Evolutionary conservation across 2,113 vertebrate species (phyloP).

Genomic region (Martes martes): DNA sequence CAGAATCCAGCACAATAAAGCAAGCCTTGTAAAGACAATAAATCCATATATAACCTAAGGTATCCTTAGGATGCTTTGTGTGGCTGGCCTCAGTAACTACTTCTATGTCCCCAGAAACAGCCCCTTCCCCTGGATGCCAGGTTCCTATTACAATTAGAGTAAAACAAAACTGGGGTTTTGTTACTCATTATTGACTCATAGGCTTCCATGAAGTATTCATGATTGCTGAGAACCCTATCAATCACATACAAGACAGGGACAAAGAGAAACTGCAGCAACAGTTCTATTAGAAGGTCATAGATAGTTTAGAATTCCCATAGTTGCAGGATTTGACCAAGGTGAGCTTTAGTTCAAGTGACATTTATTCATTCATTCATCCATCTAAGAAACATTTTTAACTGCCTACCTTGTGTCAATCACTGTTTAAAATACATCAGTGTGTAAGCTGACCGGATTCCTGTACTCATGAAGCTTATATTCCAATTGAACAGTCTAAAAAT

Average conservation of each 20-base stretch:
- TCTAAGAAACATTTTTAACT: neutral
- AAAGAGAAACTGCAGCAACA: neutral
- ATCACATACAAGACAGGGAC: neutral
- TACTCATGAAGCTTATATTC: neutral
- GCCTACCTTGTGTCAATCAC: neutral
- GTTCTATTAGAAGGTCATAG: neutral
- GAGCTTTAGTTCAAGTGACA: neutral
- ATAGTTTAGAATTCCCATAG: neutral
- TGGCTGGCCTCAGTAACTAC: neutral
- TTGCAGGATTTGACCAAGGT: neutral
- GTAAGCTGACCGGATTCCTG: neutral
- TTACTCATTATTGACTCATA: neutral
- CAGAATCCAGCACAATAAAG: neutral
- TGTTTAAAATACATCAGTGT: neutral
- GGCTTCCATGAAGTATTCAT: neutral
- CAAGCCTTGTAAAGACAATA: neutral
- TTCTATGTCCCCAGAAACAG: neutral
- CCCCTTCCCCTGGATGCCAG: neutral
- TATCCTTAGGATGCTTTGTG: neutral
- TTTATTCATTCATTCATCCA: neutral
- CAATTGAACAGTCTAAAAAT: neutral
- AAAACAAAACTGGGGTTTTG: too few species aligned
- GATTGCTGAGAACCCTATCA: neutral
- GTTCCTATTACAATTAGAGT: too few species aligned
- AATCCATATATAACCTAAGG: neutral